phyloP scores from a whole-genome alignment of 2,113 vertebrate genomes.

The Arothron firmamentum region DNA sequence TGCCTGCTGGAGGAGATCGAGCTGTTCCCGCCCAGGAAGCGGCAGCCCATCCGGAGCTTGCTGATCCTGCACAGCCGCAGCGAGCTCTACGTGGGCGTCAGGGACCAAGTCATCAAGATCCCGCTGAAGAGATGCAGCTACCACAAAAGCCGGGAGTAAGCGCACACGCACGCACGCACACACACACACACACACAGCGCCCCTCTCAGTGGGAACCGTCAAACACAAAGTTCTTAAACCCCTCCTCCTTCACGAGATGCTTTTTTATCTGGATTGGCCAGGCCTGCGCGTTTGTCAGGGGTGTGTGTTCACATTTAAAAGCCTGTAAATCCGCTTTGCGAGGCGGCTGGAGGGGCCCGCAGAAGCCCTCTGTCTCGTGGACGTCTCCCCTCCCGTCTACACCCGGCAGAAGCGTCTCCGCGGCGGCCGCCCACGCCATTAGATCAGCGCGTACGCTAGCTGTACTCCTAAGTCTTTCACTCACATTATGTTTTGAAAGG shows the following conservation, averaged over 20 bases:
- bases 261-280: constrained; percentile 53
- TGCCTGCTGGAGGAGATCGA: constrained; percentile 95
- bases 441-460: neutral
- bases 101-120: constrained; percentile 89
- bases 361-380: constrained; percentile 31
- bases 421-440: constrained; percentile 31
- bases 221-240: constrained; percentile 47
- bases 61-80: constrained; percentile 93
- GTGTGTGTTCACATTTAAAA: constrained; percentile 54
- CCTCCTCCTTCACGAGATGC: constrained; percentile 25
- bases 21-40: constrained; percentile 80
- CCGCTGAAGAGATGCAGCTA: constrained; percentile 91
- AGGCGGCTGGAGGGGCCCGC: constrained; percentile 42
- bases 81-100: constrained; percentile 89
- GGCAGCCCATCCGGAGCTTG: constrained; percentile 85
- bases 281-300: constrained; percentile 42
- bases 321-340: constrained; percentile 58
- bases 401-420: constrained; percentile 19
- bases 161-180: constrained; percentile 11
- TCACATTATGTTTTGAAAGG: neutral
- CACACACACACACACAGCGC: constrained; percentile 10
- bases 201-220: constrained; percentile 36
- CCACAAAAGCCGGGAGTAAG: constrained; percentile 88
- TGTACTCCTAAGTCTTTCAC: neutral
- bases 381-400: constrained; percentile 18